phyloP scores from a whole-genome alignment of 2,888 invertebrate genomes.

The Drosophila prolongata region DNA sequence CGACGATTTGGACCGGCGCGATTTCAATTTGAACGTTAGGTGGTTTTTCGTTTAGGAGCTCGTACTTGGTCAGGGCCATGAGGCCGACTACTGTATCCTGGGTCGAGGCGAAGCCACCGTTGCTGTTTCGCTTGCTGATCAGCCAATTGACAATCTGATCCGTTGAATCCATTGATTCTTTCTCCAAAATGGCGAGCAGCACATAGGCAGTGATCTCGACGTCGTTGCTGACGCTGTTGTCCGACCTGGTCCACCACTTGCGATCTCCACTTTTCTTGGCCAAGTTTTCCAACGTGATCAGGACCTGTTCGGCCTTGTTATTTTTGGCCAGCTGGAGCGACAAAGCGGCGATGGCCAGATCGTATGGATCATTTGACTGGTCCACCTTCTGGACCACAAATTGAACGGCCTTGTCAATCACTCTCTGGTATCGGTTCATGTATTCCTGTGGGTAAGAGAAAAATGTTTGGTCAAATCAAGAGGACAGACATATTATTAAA shows the following conservation, averaged over 20 bases:
- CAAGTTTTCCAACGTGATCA: constrained; percentile 85
- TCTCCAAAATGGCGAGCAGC: constrained; percentile 88
- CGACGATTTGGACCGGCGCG: too few relatives aligned
- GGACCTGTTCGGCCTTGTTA: constrained; percentile 88
- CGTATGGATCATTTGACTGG: constrained; percentile 89
- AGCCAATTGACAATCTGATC: constrained; percentile 90
- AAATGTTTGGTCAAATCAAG: neutral
- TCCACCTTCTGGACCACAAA: constrained; percentile 89
- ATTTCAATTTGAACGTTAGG: too few relatives aligned
- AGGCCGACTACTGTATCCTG: constrained; percentile 92
- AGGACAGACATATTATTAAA: too few relatives aligned
- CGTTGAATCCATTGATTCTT: constrained; percentile 61
- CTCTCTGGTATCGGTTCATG: constrained; percentile 86
- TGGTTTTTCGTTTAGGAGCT: constrained; percentile 76
- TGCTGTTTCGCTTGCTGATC: constrained; percentile 87
- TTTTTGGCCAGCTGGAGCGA: constrained; percentile 91
- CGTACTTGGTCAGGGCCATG: constrained; percentile 88
- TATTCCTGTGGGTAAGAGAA: constrained; percentile 53
- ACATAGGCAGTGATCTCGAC: constrained; percentile 96
- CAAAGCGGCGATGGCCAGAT: constrained; percentile 90
- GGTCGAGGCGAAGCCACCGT: constrained; percentile 91
- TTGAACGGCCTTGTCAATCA: constrained; percentile 91
- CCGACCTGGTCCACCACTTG: constrained; percentile 91
- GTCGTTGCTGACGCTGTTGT: constrained; percentile 85
- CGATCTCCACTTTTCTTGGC: constrained; percentile 86